phyloP scores from a whole-genome alignment of 2,113 vertebrate genomes.

The Odobenus rosmarus region DNA sequence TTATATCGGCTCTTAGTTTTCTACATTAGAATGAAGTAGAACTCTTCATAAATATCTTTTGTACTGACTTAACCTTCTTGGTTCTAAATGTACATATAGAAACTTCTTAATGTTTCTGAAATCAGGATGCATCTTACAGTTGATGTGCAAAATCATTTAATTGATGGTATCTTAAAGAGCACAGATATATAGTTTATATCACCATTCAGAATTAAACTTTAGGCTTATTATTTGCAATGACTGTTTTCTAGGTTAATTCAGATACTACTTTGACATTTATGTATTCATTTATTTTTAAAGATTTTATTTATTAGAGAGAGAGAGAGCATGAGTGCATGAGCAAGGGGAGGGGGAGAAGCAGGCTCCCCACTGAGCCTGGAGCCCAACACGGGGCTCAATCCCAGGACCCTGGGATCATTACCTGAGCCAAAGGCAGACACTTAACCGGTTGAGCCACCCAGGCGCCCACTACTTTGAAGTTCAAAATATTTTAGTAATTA shows the following conservation, averaged over 20 bases:
- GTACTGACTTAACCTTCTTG: slow-evolving; percentile 14
- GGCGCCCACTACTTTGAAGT: background rate
- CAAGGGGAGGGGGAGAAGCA: background rate
- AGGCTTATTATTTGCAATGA: background rate
- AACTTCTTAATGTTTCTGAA: slow-evolving; percentile 13
- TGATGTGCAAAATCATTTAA: background rate
- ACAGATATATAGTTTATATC: background rate
- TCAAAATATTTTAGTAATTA: background rate
- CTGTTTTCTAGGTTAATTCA: slow-evolving; percentile 30
- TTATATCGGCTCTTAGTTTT: background rate
- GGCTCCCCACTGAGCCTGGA: background rate
- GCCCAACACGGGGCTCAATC: background rate
- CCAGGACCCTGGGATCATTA: background rate
- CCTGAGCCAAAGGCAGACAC: background rate
- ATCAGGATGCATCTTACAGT: background rate
- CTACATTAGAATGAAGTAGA: background rate
- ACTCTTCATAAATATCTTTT: background rate
- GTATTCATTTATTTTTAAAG: too few relatives aligned
- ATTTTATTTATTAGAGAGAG: background rate
- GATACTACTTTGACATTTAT: background rate
- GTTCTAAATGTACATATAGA: background rate
- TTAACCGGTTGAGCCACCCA: background rate
- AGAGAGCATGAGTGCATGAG: background rate
- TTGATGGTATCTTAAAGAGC: slow-evolving; percentile 17
- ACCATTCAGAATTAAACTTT: slow-evolving; percentile 25